These are phyloP conservation scores for Pseudopleuronectes americanus DNA, from an alignment of 2,797 vertebrate species.

Conservation along the genomic window DNA sequence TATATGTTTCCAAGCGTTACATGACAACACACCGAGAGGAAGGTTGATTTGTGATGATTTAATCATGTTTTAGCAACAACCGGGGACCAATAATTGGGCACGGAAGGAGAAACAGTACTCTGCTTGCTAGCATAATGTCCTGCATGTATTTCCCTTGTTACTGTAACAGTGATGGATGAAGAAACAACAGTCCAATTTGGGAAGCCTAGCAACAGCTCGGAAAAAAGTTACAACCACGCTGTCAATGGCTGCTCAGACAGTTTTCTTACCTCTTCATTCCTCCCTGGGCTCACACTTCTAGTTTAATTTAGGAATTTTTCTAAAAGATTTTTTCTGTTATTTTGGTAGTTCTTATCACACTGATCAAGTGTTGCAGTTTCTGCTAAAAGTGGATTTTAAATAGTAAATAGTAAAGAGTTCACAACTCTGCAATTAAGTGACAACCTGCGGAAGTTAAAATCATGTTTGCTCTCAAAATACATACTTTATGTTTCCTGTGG, in stretches of 20 bases:
- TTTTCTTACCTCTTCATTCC: neutral
- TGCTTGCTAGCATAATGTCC: conserved; percentile 5
- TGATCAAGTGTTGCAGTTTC: no score
- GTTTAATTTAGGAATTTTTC: neutral
- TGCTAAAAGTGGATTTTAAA: no score
- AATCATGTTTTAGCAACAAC: conserved; percentile 18
- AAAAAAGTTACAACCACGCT: conserved; percentile 11
- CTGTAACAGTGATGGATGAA: conserved; percentile 25
- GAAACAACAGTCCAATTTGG: conserved; percentile 18
- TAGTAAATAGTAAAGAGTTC: no score
- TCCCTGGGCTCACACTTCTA: neutral
- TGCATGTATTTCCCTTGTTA: conserved; percentile 15
- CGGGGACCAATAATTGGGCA: neutral
- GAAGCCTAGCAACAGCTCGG: conserved; percentile 26
- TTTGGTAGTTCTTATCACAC: no score
- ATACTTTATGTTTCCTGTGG: no score
- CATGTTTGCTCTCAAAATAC: no score
- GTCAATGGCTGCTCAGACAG: conserved; percentile 5
- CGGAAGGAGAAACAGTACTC: neutral
- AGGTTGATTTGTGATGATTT: conserved; percentile 16
- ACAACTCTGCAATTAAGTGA: no score
- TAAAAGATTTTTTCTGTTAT: no score
- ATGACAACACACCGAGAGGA: conserved; percentile 7
- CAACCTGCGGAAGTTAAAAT: no score
- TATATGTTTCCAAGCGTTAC: neutral